phyloP scores from a whole-genome alignment of 64 coral and sea anemone genomes.

The Stichodactyla helianthus region DNA sequence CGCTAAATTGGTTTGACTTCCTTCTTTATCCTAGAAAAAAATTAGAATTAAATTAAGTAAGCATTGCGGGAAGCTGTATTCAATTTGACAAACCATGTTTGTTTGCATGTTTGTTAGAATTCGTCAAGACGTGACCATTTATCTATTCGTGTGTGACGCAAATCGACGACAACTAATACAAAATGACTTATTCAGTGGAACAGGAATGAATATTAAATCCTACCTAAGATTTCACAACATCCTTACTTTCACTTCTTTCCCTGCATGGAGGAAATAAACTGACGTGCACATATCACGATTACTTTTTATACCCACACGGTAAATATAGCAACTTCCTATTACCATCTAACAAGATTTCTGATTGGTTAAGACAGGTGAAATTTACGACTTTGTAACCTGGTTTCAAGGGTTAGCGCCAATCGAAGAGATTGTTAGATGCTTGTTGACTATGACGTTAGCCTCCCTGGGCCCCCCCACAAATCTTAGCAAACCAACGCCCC shows the following conservation, averaged over 20 bases:
- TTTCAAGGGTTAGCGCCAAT: constrained; percentile 45
- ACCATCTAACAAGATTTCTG: constrained; percentile 17
- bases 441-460: constrained; percentile 33
- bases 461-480: constrained; percentile 71
- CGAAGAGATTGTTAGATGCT: constrained; percentile 15
- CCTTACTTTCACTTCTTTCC: not conserved
- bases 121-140: not conserved
- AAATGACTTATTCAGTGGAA: not conserved
- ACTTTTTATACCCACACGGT: constrained; percentile 31
- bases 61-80: too few relatives aligned
- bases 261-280: not conserved
- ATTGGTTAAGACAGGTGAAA: constrained; percentile 34
- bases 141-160: not conserved
- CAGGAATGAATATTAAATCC: not conserved
- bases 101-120: too few relatives aligned
- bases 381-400: not conserved
- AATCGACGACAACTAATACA: not conserved
- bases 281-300: not conserved
- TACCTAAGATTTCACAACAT: constrained; percentile 3
- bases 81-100: too few relatives aligned
- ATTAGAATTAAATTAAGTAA: too few relatives aligned
- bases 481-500: constrained; percentile 92
- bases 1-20: too few relatives aligned
- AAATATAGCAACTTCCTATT: constrained; percentile 48
- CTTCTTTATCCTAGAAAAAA: too few relatives aligned